Evolutionary conservation across 2,888 invertebrate genomes (phyloP), one percentile per base, ranked within the genome.

Genomic region (Catocala nupta): DNA sequence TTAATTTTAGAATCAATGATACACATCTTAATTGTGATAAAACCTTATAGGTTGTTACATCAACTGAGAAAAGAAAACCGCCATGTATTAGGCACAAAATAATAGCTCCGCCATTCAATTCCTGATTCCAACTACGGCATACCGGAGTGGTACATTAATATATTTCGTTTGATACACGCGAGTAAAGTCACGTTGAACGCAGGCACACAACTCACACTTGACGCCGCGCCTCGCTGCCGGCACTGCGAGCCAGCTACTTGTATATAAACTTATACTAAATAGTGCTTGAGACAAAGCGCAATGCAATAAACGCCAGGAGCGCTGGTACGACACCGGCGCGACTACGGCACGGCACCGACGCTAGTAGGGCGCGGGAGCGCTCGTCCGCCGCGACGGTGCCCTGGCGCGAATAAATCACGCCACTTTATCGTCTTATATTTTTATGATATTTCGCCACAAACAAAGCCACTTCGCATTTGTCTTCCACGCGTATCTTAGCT

Each of bases 391-490:
- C 51, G 49, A 9, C 56, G 49, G 48, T 43, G 47, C 43, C 13
- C 39, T 12, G n/a, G 51, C 66, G 62, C 63, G 55, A 73, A 87
- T 87, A 87, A 88, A 87, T 88, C 86, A 87, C 80, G 65, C 68
- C 85, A 84, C 85, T 87, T 87, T 87, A 87, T 87, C 88, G 87
- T 84, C 85, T 87, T 83, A 85, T 80, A 89, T 89, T 88, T 88
- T 88, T 88, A 88, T 87, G 84, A 89, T 86, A 84, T 85, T 86
- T 85, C 83, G 81, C 85, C 84, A 82, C 88, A 87, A 88, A 90
- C 89, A 89, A 90, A 85, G 88, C 83, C 85, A 81, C 79, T 82
- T 69, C 84, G 84, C 89, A 89, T 89, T 90, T 89, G 86, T 90
- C 88, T 87, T 82, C 76, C 74, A 70, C 68, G 67, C 81, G 82